Evolutionary conservation across 2,113 vertebrate species (phyloP).

Genomic region (Pyrgilauda ruficollis): DNA sequence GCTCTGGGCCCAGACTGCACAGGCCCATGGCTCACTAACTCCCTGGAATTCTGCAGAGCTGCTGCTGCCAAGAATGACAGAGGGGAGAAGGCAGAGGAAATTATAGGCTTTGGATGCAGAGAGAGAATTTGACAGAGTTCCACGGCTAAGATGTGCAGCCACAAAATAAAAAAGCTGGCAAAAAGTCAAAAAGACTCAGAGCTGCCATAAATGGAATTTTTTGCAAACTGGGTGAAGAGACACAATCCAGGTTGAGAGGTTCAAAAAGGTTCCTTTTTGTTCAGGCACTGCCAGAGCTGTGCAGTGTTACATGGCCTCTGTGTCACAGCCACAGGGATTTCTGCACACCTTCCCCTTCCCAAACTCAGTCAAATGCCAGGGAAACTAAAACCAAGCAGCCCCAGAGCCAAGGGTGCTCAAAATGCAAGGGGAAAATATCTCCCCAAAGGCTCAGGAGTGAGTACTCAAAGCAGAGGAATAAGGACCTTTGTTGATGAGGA

Average conservation of each 20-base stretch:
- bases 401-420: neutral
- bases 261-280: neutral
- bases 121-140: conserved; percentile 37
- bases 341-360: neutral
- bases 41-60: conserved; percentile 25
- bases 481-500: neutral
- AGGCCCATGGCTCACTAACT: conserved; percentile 20
- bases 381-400: neutral
- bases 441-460: neutral
- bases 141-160: conserved; percentile 30
- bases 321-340: neutral
- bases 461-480: neutral
- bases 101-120: conserved; percentile 39
- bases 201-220: conserved; percentile 67
- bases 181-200: neutral
- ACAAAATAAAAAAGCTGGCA: conserved; percentile 51
- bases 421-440: neutral
- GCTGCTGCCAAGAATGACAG: conserved; percentile 63
- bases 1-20: conserved; percentile 11
- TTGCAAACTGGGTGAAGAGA: conserved; percentile 30
- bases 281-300: neutral
- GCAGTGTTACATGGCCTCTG: neutral
- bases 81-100: conserved; percentile 65
- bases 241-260: neutral
- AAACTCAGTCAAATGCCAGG: neutral